A percentile compares a stretch with the other conserved stretches of the same genome.
These are phyloP conservation scores for Pollimyrus isidori DNA, from an alignment of 2,113 vertebrate genomes.

Conservation along the genomic window DNA sequence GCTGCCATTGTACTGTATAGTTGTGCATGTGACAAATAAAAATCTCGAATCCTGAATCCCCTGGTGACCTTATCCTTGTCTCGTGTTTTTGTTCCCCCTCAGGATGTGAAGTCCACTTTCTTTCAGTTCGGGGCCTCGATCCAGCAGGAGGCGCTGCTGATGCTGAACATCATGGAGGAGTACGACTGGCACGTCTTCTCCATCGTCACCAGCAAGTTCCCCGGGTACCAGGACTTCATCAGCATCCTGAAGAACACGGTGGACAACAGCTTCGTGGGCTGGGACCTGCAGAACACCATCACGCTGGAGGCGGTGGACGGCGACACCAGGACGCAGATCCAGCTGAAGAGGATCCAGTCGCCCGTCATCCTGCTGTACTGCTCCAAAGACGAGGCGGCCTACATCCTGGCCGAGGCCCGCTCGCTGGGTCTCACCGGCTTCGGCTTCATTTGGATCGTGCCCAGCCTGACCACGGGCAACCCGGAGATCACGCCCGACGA, in stretches of 20 bases:
- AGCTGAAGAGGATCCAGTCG: constrained; percentile 94
- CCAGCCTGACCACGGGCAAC: constrained; percentile 84
- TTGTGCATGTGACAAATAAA: background rate
- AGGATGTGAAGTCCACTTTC: constrained; percentile 92
- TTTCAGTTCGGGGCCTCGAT: constrained; percentile 98
- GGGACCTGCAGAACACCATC: constrained; percentile 93
- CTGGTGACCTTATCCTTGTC: background rate
- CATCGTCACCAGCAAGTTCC: constrained; percentile 91
- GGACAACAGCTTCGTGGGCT: constrained; percentile 97
- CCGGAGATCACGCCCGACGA: constrained; percentile 79
- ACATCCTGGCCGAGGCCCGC: constrained; percentile 88
- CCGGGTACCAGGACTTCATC: constrained; percentile 95
- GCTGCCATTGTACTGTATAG: background rate
- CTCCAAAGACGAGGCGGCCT: constrained; percentile 87
- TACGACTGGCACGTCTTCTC: constrained; percentile 99
- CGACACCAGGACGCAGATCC: constrained; percentile 81
- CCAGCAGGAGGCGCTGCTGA: constrained; percentile 89
- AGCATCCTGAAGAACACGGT: constrained; percentile 87
- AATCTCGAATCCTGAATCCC: background rate
- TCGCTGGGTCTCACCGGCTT: constrained; percentile 90
- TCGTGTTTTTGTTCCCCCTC: constrained; percentile 30
- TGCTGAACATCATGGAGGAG: constrained; percentile 98
- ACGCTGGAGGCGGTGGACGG: constrained; percentile 81
- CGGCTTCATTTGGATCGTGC: constrained; percentile 95
- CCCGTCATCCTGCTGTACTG: constrained; percentile 91